Conservation (phyloP, 2,113 vertebrate genomes). For the Zeus faber region DNA sequence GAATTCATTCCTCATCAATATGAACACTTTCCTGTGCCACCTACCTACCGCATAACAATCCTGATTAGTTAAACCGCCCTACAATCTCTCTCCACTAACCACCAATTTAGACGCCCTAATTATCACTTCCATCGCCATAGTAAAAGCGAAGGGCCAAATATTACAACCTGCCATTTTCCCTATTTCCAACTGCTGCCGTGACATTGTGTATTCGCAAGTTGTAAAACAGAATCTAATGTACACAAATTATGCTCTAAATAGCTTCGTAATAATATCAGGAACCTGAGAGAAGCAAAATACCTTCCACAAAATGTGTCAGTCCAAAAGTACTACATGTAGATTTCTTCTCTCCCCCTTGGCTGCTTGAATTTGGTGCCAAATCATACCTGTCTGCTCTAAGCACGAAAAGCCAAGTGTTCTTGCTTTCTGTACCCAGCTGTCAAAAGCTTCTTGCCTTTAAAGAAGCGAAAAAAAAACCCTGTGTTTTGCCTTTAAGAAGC, state of each 20-base stretch:
- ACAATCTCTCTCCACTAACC: conserved; percentile 7
- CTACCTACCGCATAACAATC: too few relatives aligned
- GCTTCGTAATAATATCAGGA: neutral
- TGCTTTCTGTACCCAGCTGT: neutral
- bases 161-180: conserved; percentile 10
- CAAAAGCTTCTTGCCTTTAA: neutral
- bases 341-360: conserved; percentile 6
- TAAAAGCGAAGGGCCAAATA: conserved; percentile 11
- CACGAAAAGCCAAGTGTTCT: neutral
- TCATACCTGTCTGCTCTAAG: neutral
- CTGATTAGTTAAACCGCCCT: too few relatives aligned
- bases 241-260: neutral
- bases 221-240: conserved; percentile 7
- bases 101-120: conserved; percentile 10
- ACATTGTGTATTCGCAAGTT: neutral
- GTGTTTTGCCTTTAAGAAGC: too few relatives aligned
- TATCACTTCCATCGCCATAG: conserved; percentile 26
- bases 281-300: conserved; percentile 1
- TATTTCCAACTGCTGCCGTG: conserved; percentile 3
- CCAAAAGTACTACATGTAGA: conserved; percentile 11
- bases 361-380: neutral
- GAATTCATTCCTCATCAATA: too few relatives aligned
- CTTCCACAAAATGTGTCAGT: neutral
- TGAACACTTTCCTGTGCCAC: too few relatives aligned
- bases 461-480: too few relatives aligned